These are phyloP conservation scores for Enteromius paludinosus DNA, from an alignment of 2,797 vertebrate species.

Conservation along the genomic window DNA sequence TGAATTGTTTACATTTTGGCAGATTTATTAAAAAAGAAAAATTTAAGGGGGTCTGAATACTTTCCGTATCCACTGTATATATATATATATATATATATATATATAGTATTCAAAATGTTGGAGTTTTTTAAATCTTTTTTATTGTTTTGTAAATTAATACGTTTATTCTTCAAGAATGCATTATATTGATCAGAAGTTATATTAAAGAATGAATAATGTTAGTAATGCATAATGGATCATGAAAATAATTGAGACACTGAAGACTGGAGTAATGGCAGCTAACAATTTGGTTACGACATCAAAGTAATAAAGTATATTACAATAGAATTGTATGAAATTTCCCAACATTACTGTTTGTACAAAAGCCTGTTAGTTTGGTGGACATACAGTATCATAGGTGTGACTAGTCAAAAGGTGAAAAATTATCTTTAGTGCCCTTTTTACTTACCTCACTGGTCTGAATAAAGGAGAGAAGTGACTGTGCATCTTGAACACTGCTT, in stretches of 20 bases:
- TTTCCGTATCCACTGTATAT: not conserved
- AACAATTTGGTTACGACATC: not conserved
- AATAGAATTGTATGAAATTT: not conserved
- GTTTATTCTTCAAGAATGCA: not conserved
- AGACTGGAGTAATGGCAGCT: not conserved
- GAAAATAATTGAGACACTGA: not conserved
- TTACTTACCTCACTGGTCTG: constrained; percentile 76
- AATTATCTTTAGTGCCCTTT: not conserved
- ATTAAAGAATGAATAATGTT: not conserved
- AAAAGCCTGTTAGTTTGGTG: not conserved
- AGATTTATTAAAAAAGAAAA: too few relatives aligned
- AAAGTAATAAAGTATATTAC: not conserved
- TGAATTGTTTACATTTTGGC: too few relatives aligned
- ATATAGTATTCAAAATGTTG: too few relatives aligned
- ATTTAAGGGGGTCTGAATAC: too few relatives aligned
- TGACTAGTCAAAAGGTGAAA: not conserved
- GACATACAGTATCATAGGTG: not conserved
- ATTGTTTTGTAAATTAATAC: not conserved
- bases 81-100: too few relatives aligned
- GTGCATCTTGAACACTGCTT: constrained; percentile 79
- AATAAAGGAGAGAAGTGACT: constrained; percentile 79
- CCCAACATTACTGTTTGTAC: not conserved
- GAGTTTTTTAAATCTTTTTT: not conserved
- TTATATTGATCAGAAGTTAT: not conserved
- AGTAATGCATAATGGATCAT: not conserved